These are phyloP conservation scores for Enteromius anoplus DNA, from an alignment of 2,797 vertebrate genomes.

Conservation along the genomic window DNA sequence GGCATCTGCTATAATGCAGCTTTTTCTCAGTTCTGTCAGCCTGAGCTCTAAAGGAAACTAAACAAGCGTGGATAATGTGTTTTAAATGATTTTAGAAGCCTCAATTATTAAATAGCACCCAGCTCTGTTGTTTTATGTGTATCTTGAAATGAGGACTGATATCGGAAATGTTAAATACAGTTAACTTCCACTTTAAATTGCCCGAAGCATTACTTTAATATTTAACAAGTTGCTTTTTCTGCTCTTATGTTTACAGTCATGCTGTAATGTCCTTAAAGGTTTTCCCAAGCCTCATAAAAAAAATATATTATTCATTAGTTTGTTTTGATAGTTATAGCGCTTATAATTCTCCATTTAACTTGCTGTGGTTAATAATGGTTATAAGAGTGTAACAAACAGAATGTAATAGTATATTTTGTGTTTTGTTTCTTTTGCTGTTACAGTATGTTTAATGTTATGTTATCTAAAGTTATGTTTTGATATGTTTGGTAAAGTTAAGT, in stretches of 20 bases:
- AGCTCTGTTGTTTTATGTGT: conserved; percentile 67
- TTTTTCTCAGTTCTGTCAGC: conserved; percentile 84
- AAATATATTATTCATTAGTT: conserved; percentile 17
- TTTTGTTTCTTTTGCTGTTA: neutral
- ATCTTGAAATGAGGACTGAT: conserved; percentile 51
- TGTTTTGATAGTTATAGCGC: neutral
- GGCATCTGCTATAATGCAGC: conserved; percentile 81
- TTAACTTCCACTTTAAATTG: conserved; percentile 46
- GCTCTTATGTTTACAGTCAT: conserved; percentile 38
- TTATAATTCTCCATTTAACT: neutral
- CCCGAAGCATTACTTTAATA: conserved; percentile 50
- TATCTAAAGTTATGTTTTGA: neutral
- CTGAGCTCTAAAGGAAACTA: conserved; percentile 85
- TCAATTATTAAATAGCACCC: conserved; percentile 80
- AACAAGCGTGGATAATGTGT: conserved; percentile 78
- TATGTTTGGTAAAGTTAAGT: neutral
- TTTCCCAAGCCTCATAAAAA: conserved; percentile 11
- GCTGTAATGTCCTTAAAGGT: conserved; percentile 37
- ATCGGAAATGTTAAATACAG: conserved; percentile 44
- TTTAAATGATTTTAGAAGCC: conserved; percentile 79
- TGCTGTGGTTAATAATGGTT: neutral
- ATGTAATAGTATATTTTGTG: neutral
- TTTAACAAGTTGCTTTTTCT: conserved; percentile 44
- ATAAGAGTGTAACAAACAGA: neutral
- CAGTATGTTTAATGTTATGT: neutral